Evolutionary conservation across 2,888 invertebrate genomes (phyloP), one percentile per base, ranked within the genome.

Genomic region (Caenorhabditis sp.): DNA sequence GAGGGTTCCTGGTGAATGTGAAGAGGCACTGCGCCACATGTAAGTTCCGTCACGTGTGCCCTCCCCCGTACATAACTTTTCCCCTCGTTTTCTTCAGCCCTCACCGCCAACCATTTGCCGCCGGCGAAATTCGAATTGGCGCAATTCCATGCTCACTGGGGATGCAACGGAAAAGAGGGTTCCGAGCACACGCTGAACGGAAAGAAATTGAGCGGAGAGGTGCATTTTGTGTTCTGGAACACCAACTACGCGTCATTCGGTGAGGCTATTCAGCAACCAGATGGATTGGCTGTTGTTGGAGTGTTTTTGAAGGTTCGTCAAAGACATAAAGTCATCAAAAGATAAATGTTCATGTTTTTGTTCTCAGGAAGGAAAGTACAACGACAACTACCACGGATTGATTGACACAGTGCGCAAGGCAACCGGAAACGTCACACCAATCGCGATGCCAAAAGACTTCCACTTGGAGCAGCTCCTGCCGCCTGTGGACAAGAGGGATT

Each of bases 91-190:
- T 48, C 15, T 76, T 45, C 56, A 83, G 83, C 45, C 45, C 62
- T 83, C 11, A 63, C 76, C 9, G 79, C 75, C 9, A 68, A 52
- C 46, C 80, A 82, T 62, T 68, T 82, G 9, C 65, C 79, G 61
- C 30, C 56, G 2, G 75, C 72, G 4, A 70, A 55, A 15, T 85
- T 76, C 62, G 78, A 82, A 41, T 62, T 88, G 52, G 84, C 81
- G 55, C 88, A 88, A 72, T 86, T 88, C 70, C 88, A 88, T 68
- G 83, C 83, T 32, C 88, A 88, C 72, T 88, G 88, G 88, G 83
- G 84, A 37, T 58, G 76, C 27, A 73, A 85, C 48, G 73, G 81
- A 7, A 75, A 63, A 30, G 79, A 83, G 50, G 88, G 88, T 13
- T 83, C 85, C 7, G 88, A 88, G 74, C 88, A 88, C 71, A 53